Evolutionary conservation across 2,888 invertebrate genomes (phyloP).

Genomic region (Agriopis marginaria): DNA sequence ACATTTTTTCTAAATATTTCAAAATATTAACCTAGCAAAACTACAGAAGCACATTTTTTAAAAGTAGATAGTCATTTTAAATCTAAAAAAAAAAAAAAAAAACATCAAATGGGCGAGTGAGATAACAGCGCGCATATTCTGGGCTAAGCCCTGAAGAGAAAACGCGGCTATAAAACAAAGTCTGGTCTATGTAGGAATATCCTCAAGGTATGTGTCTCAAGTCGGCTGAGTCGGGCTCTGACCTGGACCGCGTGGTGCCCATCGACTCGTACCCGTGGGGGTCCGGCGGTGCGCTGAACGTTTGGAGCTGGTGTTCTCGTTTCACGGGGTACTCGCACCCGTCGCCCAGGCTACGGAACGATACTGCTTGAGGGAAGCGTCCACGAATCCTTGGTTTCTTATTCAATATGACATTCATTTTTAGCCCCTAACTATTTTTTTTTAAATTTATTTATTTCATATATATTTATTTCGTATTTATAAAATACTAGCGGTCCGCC

Average conservation of each 20-base stretch:
- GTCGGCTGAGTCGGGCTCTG: slow-evolving; percentile 80
- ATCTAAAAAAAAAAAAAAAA: too few relatives aligned
- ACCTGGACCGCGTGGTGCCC: slow-evolving; percentile 95
- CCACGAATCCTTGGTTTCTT: slow-evolving; percentile 39
- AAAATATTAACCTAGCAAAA: too few relatives aligned
- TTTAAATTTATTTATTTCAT: too few relatives aligned
- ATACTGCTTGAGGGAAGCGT: slow-evolving; percentile 48
- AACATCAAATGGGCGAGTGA: too few relatives aligned
- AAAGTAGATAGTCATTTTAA: too few relatives aligned
- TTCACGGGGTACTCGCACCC: slow-evolving; percentile 95
- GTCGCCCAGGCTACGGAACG: slow-evolving; percentile 91
- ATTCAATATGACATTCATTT: neutral
- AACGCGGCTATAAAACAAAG: slow-evolving; percentile 10
- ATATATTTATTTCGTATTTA: too few relatives aligned
- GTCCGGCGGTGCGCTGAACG: slow-evolving; percentile 76
- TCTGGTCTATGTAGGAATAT: slow-evolving; percentile 8
- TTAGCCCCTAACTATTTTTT: too few relatives aligned
- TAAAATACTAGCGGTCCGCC: too few relatives aligned
- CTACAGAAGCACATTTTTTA: too few relatives aligned
- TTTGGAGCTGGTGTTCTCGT: slow-evolving; percentile 87
- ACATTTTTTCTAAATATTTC: too few relatives aligned
- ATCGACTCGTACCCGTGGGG: slow-evolving; percentile 93
- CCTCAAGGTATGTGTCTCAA: slow-evolving; percentile 78
- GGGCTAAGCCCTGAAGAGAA: neutral
- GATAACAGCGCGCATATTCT: too few relatives aligned